phyloP scores from a whole-genome alignment of 2,888 invertebrate genomes.

The Lasiommata megera region DNA sequence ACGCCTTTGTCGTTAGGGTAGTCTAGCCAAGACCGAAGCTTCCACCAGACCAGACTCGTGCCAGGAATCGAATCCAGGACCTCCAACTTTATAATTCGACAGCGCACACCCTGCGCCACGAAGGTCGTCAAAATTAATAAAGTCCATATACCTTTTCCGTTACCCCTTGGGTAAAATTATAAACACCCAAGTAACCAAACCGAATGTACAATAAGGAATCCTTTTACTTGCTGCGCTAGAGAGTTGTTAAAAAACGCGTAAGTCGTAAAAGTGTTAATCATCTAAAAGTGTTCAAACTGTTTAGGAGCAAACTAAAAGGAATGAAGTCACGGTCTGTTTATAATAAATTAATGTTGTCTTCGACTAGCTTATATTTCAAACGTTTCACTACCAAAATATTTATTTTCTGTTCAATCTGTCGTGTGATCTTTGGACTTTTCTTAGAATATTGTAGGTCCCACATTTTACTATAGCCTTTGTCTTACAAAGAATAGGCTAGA shows the following conservation, averaged over 20 bases:
- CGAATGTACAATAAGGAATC: too few relatives aligned
- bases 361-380: slow-evolving; percentile 27
- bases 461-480: neutral
- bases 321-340: slow-evolving; percentile 49
- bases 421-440: slow-evolving; percentile 6
- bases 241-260: neutral
- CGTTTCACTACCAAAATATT: slow-evolving; percentile 24
- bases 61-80: too few relatives aligned
- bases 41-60: too few relatives aligned
- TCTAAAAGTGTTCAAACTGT: slow-evolving; percentile 32
- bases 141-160: too few relatives aligned
- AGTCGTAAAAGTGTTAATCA: slow-evolving; percentile 32
- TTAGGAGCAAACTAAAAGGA: slow-evolving; percentile 39
- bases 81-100: too few relatives aligned
- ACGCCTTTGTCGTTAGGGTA: too few relatives aligned
- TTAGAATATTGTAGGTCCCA: neutral
- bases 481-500: neutral
- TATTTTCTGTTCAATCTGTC: slow-evolving; percentile 14
- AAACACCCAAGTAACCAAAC: too few relatives aligned
- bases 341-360: slow-evolving; percentile 37
- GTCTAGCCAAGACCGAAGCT: too few relatives aligned
- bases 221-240: neutral
- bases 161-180: too few relatives aligned
- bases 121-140: too few relatives aligned
- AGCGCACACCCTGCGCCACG: too few relatives aligned